These are phyloP conservation scores for cattle (Bos taurus) DNA, from an alignment of 2,113 vertebrate species.

Conservation along the genomic window DNA sequence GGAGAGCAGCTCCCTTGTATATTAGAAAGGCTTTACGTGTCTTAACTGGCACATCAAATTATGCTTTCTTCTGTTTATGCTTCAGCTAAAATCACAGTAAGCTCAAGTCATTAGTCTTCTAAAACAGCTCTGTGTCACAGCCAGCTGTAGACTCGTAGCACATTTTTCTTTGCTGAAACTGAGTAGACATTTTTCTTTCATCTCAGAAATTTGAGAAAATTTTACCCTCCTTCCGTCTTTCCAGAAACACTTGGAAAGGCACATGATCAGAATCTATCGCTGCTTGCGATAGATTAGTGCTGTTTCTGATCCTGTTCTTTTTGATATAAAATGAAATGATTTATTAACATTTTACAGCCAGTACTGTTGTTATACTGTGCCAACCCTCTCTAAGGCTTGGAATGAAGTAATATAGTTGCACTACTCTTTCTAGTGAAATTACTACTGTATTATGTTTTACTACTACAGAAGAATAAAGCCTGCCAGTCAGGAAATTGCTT, in stretches of 20 bases:
- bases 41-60: slow-evolving; percentile 38
- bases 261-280: not conserved
- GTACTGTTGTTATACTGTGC: not conserved
- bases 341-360: not conserved
- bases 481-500: slow-evolving; percentile 38
- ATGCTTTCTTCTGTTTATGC: slow-evolving; percentile 35
- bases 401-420: not conserved
- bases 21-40: not conserved
- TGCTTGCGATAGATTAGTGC: not conserved
- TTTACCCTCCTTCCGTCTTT: slow-evolving; percentile 6
- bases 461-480: slow-evolving; percentile 16
- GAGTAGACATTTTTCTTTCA: slow-evolving; percentile 1
- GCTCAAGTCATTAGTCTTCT: slow-evolving; percentile 52
- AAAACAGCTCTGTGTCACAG: not conserved
- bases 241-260: slow-evolving; percentile 30
- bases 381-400: not conserved
- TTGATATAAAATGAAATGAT: not conserved
- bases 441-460: not conserved
- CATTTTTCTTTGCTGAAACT: not conserved
- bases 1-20: not conserved
- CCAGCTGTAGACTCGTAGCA: not conserved
- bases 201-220: slow-evolving; percentile 55
- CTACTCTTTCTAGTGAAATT: not conserved
- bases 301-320: not conserved
- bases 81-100: not conserved